These are phyloP conservation scores for Brachionus calyciflorus DNA, from an alignment of 1,140 invertebrate species.

Conservation along the genomic window DNA sequence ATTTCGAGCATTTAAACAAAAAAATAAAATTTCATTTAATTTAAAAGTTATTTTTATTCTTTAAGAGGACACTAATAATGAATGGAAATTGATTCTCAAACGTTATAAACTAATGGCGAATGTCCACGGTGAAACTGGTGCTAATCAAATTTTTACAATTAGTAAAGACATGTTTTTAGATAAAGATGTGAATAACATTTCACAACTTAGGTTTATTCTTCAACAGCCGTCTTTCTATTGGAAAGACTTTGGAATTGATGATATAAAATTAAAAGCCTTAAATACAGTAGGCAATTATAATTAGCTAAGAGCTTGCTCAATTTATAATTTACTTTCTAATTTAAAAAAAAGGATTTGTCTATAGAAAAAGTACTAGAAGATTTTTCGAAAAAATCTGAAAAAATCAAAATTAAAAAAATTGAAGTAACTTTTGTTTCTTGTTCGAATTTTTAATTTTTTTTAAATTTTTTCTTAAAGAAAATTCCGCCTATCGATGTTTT, in stretches of 20 bases:
- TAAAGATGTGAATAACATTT: constrained; percentile 50
- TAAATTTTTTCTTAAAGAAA: neutral
- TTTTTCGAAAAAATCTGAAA: neutral
- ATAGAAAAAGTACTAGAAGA: neutral
- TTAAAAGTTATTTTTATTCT: neutral
- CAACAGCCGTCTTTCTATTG: constrained; percentile 64
- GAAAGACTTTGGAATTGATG: constrained; percentile 64
- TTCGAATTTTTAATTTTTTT: neutral
- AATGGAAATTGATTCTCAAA: constrained; percentile 11
- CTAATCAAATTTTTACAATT: constrained; percentile 4
- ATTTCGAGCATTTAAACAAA: neutral
- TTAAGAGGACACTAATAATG: neutral
- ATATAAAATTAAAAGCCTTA: constrained; percentile 56
- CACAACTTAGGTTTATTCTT: constrained; percentile 61
- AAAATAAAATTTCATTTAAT: neutral
- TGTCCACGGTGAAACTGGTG: constrained; percentile 29
- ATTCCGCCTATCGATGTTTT: neutral
- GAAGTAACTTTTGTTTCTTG: neutral
- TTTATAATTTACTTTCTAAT: neutral
- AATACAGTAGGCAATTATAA: neutral
- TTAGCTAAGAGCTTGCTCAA: no score
- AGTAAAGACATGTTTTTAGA: constrained; percentile 3
- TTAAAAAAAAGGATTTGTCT: neutral
- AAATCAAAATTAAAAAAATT: constrained; percentile 13
- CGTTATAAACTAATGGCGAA: constrained; percentile 28